Conservation (phyloP, 2,113 vertebrate species). For the Brachypodius melanocephalos region DNA sequence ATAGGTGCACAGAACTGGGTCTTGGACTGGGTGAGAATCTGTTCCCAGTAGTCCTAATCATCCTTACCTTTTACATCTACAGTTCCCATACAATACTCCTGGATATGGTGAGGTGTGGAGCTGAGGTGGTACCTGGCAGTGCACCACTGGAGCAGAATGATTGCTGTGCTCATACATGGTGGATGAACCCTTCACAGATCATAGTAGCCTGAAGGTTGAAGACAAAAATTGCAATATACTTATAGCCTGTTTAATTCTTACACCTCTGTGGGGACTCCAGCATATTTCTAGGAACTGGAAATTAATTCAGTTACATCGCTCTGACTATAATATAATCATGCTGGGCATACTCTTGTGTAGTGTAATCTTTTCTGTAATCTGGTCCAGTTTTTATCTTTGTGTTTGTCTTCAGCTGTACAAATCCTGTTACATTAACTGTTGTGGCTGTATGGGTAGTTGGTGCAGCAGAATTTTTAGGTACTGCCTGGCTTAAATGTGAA, state of each 20-base stretch:
- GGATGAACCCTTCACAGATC: neutral
- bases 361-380: neutral
- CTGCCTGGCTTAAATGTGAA: neutral
- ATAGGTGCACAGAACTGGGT: neutral
- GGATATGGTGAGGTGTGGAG: neutral
- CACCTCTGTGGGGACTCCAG: constrained; percentile 6
- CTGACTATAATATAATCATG: neutral
- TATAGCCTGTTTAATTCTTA: constrained; percentile 15
- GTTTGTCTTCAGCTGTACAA: neutral
- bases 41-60: neutral
- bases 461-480: neutral
- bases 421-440: neutral
- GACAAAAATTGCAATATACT: neutral
- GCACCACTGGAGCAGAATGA: neutral
- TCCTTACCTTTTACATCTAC: neutral
- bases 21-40: neutral
- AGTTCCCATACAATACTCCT: neutral
- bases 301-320: constrained; percentile 10
- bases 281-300: constrained; percentile 27
- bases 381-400: neutral
- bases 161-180: neutral
- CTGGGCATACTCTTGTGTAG: neutral
- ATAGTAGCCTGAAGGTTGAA: neutral
- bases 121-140: neutral
- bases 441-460: neutral